Evolutionary conservation across 2,888 invertebrate species (phyloP), one percentile per base, ranked within the genome.

Genomic region (Coenonympha glycerion): DNA sequence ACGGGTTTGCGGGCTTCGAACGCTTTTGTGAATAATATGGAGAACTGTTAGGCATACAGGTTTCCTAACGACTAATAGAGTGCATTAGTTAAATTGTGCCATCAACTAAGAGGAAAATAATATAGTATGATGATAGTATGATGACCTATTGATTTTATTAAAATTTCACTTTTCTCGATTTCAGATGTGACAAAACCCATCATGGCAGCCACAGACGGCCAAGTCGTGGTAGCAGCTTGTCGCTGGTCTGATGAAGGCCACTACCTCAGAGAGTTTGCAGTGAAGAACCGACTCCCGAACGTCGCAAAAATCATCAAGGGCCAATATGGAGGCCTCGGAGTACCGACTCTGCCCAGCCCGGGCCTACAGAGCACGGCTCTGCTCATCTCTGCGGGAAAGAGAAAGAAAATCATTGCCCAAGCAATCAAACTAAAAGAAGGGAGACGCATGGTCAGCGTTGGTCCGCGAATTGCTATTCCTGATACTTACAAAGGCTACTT

Each of bases 281-380:
- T 90, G 70, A 93, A 93, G 73, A 90, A 93, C 69, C 90, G 92
- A 50, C 77, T 93, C 53, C 97, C 97, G 9, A 92, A 92, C 63
- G 92, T 97, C 62, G 95, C 95, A 52, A 96, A 96, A 79, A 94
- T 97, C 70, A 93, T 95, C 66, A 96, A 97, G 80, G 97, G 98
- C 58, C 96, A 97, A 77, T 97, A 97, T 85, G 93, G 94, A 60
- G 94, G 94, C 50, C 90, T 98, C 44, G 97, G 97, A 21, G 95
- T 95, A 13, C 95, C 96, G 2, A 93, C 95, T 0, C 82, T 95
- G 39, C 95, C 96, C 28, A 95, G 93, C 66, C 95, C 95, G 3
- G 92, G 95, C 52, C 88, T 96, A 19, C 95, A 95, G 69, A 94
- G 95, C 65, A 94, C 95, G 15, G 94, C 96, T 3, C 84, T 97